These are phyloP conservation scores for Caenorhabditis tropicalis DNA, from an alignment of 1,140 invertebrate species.

Conservation along the genomic window DNA sequence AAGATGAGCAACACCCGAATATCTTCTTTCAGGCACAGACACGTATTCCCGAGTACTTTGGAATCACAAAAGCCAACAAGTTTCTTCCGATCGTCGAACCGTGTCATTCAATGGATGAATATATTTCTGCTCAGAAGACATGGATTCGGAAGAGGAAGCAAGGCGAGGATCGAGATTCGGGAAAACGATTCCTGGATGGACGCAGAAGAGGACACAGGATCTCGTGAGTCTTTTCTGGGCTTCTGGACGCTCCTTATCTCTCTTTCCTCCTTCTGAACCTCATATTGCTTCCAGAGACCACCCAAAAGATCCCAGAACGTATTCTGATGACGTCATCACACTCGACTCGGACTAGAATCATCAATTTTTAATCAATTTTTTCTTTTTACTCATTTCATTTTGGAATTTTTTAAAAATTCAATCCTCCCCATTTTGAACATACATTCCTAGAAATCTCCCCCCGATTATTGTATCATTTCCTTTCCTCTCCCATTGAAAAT, in stretches of 20 bases:
- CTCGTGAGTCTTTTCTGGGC: too few species aligned
- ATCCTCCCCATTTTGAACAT: too few species aligned
- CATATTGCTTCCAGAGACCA: background rate
- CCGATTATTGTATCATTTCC: too few species aligned
- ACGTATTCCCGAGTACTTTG: background rate
- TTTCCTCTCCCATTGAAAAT: too few species aligned
- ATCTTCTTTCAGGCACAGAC: slow-evolving; percentile 8
- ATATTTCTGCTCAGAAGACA: background rate
- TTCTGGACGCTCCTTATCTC: too few species aligned
- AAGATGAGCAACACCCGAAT: background rate
- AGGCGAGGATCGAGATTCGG: too few species aligned
- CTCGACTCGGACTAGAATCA: background rate
- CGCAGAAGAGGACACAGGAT: background rate
- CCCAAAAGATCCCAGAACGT: background rate
- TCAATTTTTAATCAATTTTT: background rate
- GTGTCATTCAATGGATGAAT: background rate
- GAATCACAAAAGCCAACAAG: background rate
- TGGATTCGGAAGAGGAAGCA: background rate
- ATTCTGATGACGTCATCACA: background rate
- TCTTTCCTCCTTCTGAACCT: background rate
- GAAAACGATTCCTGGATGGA: background rate
- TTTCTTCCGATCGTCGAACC: background rate
- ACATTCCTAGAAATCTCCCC: too few species aligned
- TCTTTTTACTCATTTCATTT: background rate
- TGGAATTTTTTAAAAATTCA: background rate